Evolutionary conservation across 1,140 invertebrate genomes (phyloP).

Genomic region (Pogonus chalceus): DNA sequence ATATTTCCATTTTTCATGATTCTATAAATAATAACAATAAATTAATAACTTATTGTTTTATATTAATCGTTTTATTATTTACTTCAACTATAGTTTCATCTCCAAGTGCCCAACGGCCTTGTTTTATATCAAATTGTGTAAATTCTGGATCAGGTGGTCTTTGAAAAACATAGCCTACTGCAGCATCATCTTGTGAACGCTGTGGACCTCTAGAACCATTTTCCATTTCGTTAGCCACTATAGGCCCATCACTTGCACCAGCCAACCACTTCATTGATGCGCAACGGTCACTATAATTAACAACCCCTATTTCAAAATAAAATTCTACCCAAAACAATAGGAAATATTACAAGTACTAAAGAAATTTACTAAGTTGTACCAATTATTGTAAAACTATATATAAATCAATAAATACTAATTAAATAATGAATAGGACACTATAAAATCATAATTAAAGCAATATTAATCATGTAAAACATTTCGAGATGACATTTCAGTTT

Average conservation of each 20-base stretch:
- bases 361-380: too few relatives aligned
- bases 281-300: conserved; percentile 23
- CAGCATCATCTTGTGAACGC: conserved; percentile 59
- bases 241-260: conserved; percentile 28
- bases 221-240: conserved; percentile 27
- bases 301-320: too few relatives aligned
- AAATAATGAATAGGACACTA: too few relatives aligned
- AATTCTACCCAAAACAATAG: too few relatives aligned
- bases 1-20: conserved; percentile 62
- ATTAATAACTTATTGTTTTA: conserved; percentile 2
- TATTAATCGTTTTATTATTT: conserved; percentile 25
- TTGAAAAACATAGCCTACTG: conserved; percentile 81
- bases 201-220: conserved; percentile 24
- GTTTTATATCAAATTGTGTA: conserved; percentile 56
- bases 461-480: background rate
- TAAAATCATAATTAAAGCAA: background rate
- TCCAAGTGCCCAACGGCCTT: conserved; percentile 62
- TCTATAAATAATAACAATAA: conserved; percentile 41
- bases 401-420: too few relatives aligned
- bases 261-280: conserved; percentile 38
- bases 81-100: conserved; percentile 73
- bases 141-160: conserved; percentile 67
- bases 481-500: conserved; percentile 32
- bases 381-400: too few relatives aligned
- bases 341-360: too few relatives aligned